Conservation (phyloP, 2,797 vertebrate species). For the Varecia variegata region DNA sequence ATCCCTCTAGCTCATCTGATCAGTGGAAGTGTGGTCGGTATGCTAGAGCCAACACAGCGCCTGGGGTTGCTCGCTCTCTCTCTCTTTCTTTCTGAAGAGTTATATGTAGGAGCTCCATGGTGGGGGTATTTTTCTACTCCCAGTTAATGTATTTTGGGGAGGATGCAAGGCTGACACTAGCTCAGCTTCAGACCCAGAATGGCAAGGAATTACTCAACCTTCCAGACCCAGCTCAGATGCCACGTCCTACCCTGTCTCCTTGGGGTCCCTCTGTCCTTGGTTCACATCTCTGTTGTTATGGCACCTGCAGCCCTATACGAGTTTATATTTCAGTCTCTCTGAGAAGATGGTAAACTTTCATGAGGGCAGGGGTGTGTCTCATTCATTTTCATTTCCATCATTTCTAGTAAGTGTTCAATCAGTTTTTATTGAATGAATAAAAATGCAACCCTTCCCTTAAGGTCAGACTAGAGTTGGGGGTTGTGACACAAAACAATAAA, state of each 20-base stretch:
- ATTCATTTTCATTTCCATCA: background rate
- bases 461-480: background rate
- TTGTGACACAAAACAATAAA: background rate
- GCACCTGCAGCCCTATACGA: background rate
- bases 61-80: background rate
- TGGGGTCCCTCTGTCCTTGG: background rate
- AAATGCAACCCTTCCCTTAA: background rate
- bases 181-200: background rate
- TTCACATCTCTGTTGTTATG: background rate
- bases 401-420: background rate
- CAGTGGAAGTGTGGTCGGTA: background rate
- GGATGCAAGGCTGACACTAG: too few relatives aligned
- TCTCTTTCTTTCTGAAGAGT: background rate
- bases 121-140: background rate
- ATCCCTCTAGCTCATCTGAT: background rate
- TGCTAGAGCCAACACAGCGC: too few relatives aligned
- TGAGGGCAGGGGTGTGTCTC: background rate
- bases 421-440: background rate
- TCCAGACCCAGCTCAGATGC: background rate
- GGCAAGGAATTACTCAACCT: background rate
- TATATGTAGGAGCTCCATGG: accelerated
- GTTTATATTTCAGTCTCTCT: background rate
- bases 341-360: background rate
- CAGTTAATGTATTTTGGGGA: too few relatives aligned
- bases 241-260: background rate